phyloP scores from a whole-genome alignment of 2,797 vertebrate species.

The Agapornis canus region DNA sequence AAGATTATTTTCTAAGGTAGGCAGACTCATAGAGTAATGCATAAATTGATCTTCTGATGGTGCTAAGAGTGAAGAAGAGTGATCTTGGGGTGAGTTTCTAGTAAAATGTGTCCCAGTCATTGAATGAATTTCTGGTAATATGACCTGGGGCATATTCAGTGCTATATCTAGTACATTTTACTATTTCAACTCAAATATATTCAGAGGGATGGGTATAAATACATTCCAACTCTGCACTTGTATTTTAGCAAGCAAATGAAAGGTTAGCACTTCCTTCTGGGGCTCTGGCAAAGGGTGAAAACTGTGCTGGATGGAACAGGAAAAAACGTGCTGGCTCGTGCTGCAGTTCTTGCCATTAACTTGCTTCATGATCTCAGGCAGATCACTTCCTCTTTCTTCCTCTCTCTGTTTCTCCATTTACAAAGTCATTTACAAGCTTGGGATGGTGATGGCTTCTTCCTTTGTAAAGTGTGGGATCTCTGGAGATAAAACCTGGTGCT shows the following conservation, averaged over 20 bases:
- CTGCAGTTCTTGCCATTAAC: not conserved
- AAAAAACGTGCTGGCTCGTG: not conserved
- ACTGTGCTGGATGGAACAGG: not conserved
- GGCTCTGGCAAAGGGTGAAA: not conserved
- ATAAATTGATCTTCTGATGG: not conserved
- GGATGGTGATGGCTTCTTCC: not conserved
- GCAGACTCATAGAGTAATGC: not conserved
- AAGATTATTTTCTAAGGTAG: not conserved
- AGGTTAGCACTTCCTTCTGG: not conserved
- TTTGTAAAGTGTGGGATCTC: not conserved
- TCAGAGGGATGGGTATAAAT: not conserved
- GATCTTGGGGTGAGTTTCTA: not conserved
- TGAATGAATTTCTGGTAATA: not conserved
- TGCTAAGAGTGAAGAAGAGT: not conserved
- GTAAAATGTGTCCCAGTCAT: not conserved
- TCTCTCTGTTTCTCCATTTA: not conserved
- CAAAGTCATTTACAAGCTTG: not conserved
- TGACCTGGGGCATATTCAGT: fast-evolving
- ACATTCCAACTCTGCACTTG: not conserved
- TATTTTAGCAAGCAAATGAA: not conserved
- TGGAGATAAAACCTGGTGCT: not conserved
- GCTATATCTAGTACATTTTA: not conserved
- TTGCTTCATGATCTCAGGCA: not conserved
- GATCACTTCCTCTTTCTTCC: not conserved
- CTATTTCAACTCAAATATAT: not conserved